A percentile compares a stretch with the other conserved stretches of the same genome.
phyloP scores from a whole-genome alignment of 1,140 invertebrate species.

The Phthorimaea operculella region DNA sequence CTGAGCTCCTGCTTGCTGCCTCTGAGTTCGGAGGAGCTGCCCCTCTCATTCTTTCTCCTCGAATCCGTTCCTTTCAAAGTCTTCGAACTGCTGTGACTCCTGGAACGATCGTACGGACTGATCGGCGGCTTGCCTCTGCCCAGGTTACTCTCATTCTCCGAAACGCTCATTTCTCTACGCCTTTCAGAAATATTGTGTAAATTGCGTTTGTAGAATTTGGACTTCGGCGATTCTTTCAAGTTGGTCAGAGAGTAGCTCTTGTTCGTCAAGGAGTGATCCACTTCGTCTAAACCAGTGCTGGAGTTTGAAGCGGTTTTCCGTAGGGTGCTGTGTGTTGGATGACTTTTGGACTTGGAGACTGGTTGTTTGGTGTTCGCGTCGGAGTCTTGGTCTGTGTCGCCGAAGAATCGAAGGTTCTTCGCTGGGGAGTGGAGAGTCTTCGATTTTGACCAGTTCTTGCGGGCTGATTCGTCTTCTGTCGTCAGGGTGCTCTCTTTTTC shows the following conservation, averaged over 20 bases:
- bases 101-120: slow-evolving; percentile 57
- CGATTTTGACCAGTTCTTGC: slow-evolving; percentile 52
- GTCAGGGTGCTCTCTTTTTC: slow-evolving; percentile 58
- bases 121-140: slow-evolving; percentile 57
- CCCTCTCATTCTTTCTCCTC: slow-evolving; percentile 36
- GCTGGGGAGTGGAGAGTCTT: slow-evolving; percentile 57
- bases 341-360: slow-evolving; percentile 38
- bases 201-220: slow-evolving; percentile 61
- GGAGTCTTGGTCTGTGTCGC: slow-evolving; percentile 81
- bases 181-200: slow-evolving; percentile 71
- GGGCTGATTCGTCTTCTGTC: slow-evolving; percentile 61
- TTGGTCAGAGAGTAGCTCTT: slow-evolving; percentile 62
- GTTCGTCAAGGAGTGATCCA: slow-evolving; percentile 45
- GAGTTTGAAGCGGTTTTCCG: slow-evolving; percentile 57
- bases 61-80: slow-evolving; percentile 45
- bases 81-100: slow-evolving; percentile 63
- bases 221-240: slow-evolving; percentile 41
- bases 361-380: slow-evolving; percentile 64
- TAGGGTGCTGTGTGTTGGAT: slow-evolving; percentile 34
- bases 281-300: slow-evolving; percentile 55
- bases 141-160: slow-evolving; percentile 52
- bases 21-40: slow-evolving; percentile 52
- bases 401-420: slow-evolving; percentile 83
- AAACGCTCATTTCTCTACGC: slow-evolving; percentile 44
- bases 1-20: slow-evolving; percentile 52